Base-by-base conservation (phyloP, 1,140 invertebrate genomes). In the Drosophila mojavensis region DNA sequence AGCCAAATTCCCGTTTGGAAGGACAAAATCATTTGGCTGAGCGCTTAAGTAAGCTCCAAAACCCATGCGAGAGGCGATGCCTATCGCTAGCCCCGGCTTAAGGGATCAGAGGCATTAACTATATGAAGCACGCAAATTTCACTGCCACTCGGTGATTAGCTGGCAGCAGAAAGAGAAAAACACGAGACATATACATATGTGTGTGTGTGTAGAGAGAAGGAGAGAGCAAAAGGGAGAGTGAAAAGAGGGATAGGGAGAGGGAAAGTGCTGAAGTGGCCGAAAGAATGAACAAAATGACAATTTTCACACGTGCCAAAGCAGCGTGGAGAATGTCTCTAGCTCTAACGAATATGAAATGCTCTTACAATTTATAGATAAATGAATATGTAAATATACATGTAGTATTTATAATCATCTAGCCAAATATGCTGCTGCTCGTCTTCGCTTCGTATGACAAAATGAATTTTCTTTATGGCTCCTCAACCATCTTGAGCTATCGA, bases 121-220 rank as follows among this genome's bases (percentile, higher is more conserved):
- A 26, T 36, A 26, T 36, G 36, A 62, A 48, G 64, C 65, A 68
- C 11, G 64, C 41, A 62, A 60, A 61, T 55, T 68, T 60, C 62
- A 66, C 61, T 65, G 60, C 39, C 68, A 55, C 62, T 61, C 36
- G 74, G 68, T 77, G 75, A 77, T 77, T 77, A 77, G 75, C 64
- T 73, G 13, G 24, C 15, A 36, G 59, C 26, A 45, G 10, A 54
- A 51, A 54, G 36, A 71, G 28, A 67, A 30, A 39, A 5, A 33
- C 15, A 45, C 26, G 33, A 33, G 0, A 33, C 6, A 30, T 30
- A 6, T 3, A 24, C 20, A 24, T 24, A 24, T 3, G 3, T 24
- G 3, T 24, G 20, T 30, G 6, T 30, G 20, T 24, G 20, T 5
- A 15, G 26, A 26, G 45, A 51, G 45, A 59, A 7, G 2, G 39